A percentile compares a stretch with the other conserved stretches of the same genome.
These are phyloP conservation scores for Takifugu flavidus DNA, from an alignment of 2,113 vertebrate genomes.

Conservation along the genomic window DNA sequence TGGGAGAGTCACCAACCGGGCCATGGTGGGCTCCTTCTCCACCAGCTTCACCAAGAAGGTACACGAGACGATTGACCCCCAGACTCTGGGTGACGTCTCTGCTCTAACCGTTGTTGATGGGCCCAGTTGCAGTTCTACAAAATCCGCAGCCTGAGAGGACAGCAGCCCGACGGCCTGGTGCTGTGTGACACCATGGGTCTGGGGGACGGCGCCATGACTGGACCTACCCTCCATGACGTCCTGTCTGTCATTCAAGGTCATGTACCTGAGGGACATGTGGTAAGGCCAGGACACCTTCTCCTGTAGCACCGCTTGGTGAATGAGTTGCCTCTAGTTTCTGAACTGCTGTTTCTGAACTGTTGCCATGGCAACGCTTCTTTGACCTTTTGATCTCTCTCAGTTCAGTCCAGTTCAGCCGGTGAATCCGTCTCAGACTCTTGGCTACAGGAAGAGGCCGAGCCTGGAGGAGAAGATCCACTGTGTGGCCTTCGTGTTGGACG, in stretches of 20 bases:
- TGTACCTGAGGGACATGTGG: slow-evolving; percentile 69
- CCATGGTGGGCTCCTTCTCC: slow-evolving; percentile 69
- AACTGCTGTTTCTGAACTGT: no score
- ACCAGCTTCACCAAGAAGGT: slow-evolving; percentile 75
- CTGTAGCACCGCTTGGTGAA: no score
- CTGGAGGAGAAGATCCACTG: slow-evolving; percentile 67
- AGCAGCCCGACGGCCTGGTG: slow-evolving; percentile 33
- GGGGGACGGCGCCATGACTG: slow-evolving; percentile 41
- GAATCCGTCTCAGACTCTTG: slow-evolving; percentile 42
- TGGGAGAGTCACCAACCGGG: slow-evolving; percentile 68
- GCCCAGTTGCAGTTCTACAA: slow-evolving; percentile 65
- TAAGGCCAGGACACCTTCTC: slow-evolving; percentile 8
- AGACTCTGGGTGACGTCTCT: background rate
- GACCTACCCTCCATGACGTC: slow-evolving; percentile 66
- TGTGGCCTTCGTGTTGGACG: slow-evolving; percentile 71
- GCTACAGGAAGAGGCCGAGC: slow-evolving; percentile 61
- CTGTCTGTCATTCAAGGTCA: slow-evolving; percentile 70
- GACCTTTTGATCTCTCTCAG: slow-evolving; percentile 25
- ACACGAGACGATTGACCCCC: background rate
- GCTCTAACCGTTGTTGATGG: background rate
- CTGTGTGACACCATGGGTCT: slow-evolving; percentile 70
- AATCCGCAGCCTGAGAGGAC: slow-evolving; percentile 30
- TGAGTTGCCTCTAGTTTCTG: no score
- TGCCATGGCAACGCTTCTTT: background rate
- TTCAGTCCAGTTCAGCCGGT: slow-evolving; percentile 60